Conservation (phyloP, 2,888 invertebrate species). For the Acleris literana region DNA sequence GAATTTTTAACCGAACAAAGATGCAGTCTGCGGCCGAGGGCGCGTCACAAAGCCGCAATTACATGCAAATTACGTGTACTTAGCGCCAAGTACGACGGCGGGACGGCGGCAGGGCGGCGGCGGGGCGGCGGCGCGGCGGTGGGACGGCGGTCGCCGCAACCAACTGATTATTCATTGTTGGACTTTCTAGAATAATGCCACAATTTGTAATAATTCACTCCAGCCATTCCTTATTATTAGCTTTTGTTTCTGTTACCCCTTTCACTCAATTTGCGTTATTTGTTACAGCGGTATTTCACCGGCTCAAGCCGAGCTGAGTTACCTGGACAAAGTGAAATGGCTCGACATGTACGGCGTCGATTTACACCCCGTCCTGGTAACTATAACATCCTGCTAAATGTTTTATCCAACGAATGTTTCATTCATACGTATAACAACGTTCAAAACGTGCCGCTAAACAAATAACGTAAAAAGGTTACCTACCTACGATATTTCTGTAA, state of each 20-base stretch:
- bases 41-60: constrained; percentile 74
- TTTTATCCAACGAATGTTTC: constrained; percentile 28
- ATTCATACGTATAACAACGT: constrained; percentile 9
- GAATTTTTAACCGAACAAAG: constrained; percentile 79
- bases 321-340: constrained; percentile 99
- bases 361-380: constrained; percentile 97
- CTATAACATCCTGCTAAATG: constrained; percentile 52
- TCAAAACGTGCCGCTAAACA: constrained; percentile 6
- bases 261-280: constrained; percentile 41
- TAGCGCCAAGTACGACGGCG: constrained; percentile 63
- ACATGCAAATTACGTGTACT: constrained; percentile 80
- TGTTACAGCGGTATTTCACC: constrained; percentile 92
- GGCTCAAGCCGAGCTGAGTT: constrained; percentile 96
- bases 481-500: background rate
- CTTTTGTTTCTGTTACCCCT: constrained; percentile 37
- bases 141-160: constrained; percentile 43
- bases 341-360: constrained; percentile 99
- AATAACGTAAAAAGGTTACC: background rate
- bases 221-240: constrained; percentile 39
- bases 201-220: constrained; percentile 60
- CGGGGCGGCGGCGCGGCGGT: too few relatives aligned
- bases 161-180: constrained; percentile 63
- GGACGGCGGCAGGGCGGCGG: constrained; percentile 19
- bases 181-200: constrained; percentile 61
- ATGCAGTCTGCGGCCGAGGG: constrained; percentile 69